Evolutionary conservation across 2,888 invertebrate species (phyloP), one percentile per base, ranked within the genome.

Genomic region (Lasioglossum figueresi): DNA sequence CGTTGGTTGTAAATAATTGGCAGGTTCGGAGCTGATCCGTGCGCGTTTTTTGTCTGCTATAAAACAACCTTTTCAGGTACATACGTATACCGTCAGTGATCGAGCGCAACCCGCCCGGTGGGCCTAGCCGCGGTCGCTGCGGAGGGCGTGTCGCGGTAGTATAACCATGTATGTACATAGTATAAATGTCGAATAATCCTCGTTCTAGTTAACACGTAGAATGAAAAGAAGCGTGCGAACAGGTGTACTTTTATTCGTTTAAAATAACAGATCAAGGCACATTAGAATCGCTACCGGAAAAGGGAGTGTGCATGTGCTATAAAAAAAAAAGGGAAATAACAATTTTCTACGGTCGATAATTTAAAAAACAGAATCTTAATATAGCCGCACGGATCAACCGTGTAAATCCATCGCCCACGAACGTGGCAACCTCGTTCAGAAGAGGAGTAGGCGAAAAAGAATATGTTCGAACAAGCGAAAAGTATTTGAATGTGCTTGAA

Each of bases 161-260:
- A n/a, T n/a, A n/a, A n/a, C n/a, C n/a, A n/a, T n/a, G n/a, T n/a
- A 0, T 45, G 4, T 14, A 45, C 16, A n/a, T n/a, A n/a, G n/a
- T 45, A 48, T 19, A 48, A 48, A 19, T 48, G 19, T 48, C 8
- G 23, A 23, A 0, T 23, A 23, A 52, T 23, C 8, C 23, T 52
- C 23, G 23, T 52, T 23, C 8, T 2, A 23, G 8, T 23, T 8
- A 4, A 59, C 12, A 27, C 10, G 12, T 12, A 12, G 16, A 37
- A 37, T 56, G n/a, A 40, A 4, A 4, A n/a, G 23, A 37, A 37
- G 2, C 2, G 10, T 10, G 31, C 34, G 40, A 27, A 16, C 19
- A 43, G 59, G 63, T 86, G 79, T 86, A 82, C 19, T 85, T 90
- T 90, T 87, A 89, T 90, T 79, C 37, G 66, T 75, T 84, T 88